A percentile compares a stretch with the other conserved stretches of the same genome.
These are phyloP conservation scores for Notodonta ziczac DNA, from an alignment of 2,888 invertebrate species.

Conservation along the genomic window DNA sequence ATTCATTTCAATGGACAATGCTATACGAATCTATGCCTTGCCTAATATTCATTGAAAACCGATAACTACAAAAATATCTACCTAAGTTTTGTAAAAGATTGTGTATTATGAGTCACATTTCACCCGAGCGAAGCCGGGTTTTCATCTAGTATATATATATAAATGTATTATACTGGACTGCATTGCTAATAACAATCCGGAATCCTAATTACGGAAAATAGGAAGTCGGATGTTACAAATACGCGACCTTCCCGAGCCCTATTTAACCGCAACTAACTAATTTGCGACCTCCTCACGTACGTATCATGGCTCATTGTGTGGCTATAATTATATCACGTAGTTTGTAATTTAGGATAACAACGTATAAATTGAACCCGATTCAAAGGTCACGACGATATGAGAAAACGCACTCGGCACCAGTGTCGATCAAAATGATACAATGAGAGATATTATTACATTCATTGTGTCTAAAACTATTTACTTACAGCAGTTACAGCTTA, in stretches of 20 bases:
- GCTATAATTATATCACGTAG: constrained; percentile 10
- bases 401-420: constrained; percentile 8
- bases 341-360: constrained; percentile 1
- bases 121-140: no score
- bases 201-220: neutral
- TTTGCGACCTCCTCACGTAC: constrained; percentile 6
- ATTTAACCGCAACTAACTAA: neutral
- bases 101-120: no score
- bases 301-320: neutral
- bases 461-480: neutral
- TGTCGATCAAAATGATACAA: neutral
- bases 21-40: no score
- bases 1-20: no score
- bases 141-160: no score
- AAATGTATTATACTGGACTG: neutral
- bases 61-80: no score
- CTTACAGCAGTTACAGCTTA: no score
- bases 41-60: no score
- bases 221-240: constrained; percentile 2
- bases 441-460: neutral
- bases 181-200: neutral
- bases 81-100: no score
- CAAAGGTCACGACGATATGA: constrained; percentile 13
- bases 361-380: constrained; percentile 10
- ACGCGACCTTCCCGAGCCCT: neutral